Base-by-base conservation (phyloP, 2,888 invertebrate genomes). In the Eristalis pertinax region DNA sequence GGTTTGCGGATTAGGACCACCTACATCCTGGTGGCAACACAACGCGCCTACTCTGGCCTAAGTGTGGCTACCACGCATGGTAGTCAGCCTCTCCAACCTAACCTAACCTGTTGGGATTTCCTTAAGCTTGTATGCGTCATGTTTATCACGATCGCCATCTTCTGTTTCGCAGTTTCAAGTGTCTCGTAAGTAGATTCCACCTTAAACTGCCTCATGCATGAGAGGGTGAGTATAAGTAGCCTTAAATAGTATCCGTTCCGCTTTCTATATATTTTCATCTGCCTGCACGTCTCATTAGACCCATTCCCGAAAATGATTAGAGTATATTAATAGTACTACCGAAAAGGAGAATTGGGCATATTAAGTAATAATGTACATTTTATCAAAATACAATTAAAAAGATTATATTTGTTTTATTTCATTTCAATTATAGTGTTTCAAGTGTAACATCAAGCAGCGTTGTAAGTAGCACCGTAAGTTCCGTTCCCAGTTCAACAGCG, bases 391-490 rank as follows among this genome's bases (percentile, higher is more conserved):
- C 38, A 13, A 38, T 38, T 38, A 32, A 32, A 8, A 32, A 32
- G 1, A 1, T 1, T 10, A 32, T 43, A 4, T n/a, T 62, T 63
- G 29, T 5, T 29, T 63, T 32, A 63, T 29, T 63, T 29, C 29
- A 63, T 29, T 63, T 29, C 29, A 19, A 50, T 50, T 50, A 8
- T 73, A 89, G 88, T 86, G 86, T 90, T 89, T 72, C 90, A 79
- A 93, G 92, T 91, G 92, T 92, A 83, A 90, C 92, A 81, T 91
- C 92, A 58, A 92, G 91, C 89, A 91, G 91, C 89, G 92, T 91
- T 85, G 92, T 91, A 2, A 93, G 91, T 89, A 93, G 91, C 89
- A 92, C 91, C 77, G 92, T 91, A 74, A 91, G 90, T 86, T 90
- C 91, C 65, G 92, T 87, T 68, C 90, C 92, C 88, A 92, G 91